Evolutionary conservation across 2,797 vertebrate genomes (phyloP).

Genomic region (Furcifer pardalis): DNA sequence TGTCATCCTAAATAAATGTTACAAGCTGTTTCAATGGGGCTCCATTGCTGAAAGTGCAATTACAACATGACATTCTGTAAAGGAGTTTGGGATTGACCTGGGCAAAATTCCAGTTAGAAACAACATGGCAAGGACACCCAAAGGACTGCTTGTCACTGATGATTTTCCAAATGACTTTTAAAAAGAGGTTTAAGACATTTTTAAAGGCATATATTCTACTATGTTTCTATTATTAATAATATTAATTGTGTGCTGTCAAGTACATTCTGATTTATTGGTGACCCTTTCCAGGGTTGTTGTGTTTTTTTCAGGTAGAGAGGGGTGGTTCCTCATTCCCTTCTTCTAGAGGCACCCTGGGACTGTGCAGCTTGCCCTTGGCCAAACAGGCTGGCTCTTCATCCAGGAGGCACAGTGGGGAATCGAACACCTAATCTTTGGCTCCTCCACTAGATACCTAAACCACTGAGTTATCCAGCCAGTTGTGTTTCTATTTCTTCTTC

Average conservation of each 20-base stretch:
- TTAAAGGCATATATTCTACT: background rate
- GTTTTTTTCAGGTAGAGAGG: too few species aligned
- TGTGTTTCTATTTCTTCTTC: background rate
- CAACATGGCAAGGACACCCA: background rate
- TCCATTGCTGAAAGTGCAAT: background rate
- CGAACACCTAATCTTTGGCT: too few species aligned
- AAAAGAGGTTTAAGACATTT: background rate
- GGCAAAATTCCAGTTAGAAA: background rate
- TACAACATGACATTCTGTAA: background rate
- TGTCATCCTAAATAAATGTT: slow-evolving; percentile 21
- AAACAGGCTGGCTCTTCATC: too few species aligned
- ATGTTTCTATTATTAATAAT: background rate
- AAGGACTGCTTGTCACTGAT: background rate
- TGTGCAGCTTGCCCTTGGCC: too few species aligned
- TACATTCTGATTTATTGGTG: too few species aligned
- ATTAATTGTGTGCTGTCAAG: too few species aligned
- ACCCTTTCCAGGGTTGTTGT: too few species aligned
- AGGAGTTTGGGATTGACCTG: slow-evolving; percentile 4
- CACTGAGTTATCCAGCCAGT: too few species aligned
- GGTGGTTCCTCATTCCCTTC: too few species aligned
- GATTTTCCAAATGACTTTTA: slow-evolving; percentile 6
- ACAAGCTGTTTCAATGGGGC: background rate
- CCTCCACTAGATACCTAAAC: too few species aligned
- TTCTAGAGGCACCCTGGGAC: too few species aligned
- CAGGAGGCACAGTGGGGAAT: too few species aligned